Evolutionary conservation across 2,797 vertebrate species (phyloP).

Genomic region (Peromyscus aztecus): DNA sequence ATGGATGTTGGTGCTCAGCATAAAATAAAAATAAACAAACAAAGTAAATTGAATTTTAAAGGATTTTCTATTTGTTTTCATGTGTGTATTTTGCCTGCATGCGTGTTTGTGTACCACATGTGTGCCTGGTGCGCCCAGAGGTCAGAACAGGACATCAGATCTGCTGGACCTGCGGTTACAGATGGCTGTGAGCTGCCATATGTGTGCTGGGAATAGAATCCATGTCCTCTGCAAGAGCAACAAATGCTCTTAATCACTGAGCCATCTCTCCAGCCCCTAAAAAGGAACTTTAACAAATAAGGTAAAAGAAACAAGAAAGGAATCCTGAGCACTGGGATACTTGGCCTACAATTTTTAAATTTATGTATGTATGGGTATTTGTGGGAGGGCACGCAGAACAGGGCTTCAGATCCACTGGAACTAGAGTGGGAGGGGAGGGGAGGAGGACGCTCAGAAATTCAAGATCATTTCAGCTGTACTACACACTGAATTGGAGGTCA

Average conservation of each 20-base stretch:
- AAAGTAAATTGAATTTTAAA: background rate
- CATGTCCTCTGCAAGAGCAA: background rate
- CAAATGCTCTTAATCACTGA: background rate
- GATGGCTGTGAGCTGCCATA: background rate
- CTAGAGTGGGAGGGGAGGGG: background rate
- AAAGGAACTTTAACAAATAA: background rate
- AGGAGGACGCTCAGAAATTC: background rate
- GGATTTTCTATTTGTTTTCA: background rate
- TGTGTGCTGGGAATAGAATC: background rate
- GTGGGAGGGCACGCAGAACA: background rate
- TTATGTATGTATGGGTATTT: background rate
- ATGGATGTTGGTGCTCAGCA: background rate
- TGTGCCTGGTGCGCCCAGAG: background rate
- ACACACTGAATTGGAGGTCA: background rate
- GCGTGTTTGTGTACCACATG: background rate
- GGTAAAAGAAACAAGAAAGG: background rate
- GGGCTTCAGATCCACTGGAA: background rate
- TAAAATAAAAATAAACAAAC: background rate
- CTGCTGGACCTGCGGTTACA: background rate
- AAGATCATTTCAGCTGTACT: background rate
- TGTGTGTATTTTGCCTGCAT: background rate
- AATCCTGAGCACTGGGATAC: background rate
- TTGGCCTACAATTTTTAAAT: background rate
- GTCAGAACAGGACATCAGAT: background rate
- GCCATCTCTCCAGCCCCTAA: background rate